Evolutionary conservation across 2,797 vertebrate genomes (phyloP).

Genomic region (Mormyrops attenuatus): DNA sequence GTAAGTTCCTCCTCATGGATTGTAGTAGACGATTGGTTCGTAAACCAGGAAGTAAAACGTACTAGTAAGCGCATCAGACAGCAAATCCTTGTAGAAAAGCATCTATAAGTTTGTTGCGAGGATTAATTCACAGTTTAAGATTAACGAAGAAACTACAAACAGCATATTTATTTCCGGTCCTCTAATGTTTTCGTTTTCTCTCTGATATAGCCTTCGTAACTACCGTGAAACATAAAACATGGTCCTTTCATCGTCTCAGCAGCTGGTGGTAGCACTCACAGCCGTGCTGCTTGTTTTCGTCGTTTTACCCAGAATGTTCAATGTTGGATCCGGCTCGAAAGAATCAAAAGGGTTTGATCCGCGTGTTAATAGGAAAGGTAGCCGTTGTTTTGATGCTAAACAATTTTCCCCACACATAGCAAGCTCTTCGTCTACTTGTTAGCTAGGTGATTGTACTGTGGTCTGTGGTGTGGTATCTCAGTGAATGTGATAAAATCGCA

Average conservation of each 20-base stretch:
- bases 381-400: neutral
- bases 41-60: conserved; percentile 17
- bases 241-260: conserved; percentile 65
- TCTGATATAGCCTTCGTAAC: neutral
- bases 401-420: neutral
- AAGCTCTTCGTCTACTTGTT: neutral
- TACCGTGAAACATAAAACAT: conserved; percentile 42
- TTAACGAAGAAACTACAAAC: neutral
- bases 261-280: conserved; percentile 64
- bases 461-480: neutral
- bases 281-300: conserved; percentile 66
- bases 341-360: conserved; percentile 47
- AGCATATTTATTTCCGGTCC: neutral
- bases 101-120: neutral
- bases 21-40: neutral
- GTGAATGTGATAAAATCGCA: neutral
- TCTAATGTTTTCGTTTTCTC: neutral
- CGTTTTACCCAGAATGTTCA: conserved; percentile 70
- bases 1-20: conserved; percentile 2
- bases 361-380: conserved; percentile 58
- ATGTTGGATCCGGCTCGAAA: conserved; percentile 46
- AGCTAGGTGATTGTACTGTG: neutral
- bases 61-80: neutral
- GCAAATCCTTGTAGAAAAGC: neutral
- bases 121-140: neutral